A percentile compares a stretch with the other conserved stretches of the same genome.
Evolutionary conservation across 2,797 vertebrate genomes (phyloP).

Genomic region (Echiichthys vipera): DNA sequence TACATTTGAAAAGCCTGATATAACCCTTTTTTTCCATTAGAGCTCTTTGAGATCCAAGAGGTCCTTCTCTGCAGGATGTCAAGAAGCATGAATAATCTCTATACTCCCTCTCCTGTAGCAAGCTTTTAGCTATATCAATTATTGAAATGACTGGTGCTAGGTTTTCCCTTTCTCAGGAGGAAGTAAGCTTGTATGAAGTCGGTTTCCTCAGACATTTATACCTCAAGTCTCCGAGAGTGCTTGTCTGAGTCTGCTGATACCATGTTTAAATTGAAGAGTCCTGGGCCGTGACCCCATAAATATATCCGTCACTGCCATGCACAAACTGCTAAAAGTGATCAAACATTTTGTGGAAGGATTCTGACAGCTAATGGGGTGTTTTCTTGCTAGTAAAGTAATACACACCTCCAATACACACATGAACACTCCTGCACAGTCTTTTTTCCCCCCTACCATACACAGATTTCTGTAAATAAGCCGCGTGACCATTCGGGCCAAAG

Average conservation of each 20-base stretch:
- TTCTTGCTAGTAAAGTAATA: conserved; percentile 9
- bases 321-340: conserved; percentile 44
- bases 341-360: conserved; percentile 17
- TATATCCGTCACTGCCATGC: conserved; percentile 37
- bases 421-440: neutral
- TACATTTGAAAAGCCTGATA: conserved; percentile 63
- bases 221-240: conserved; percentile 19
- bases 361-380: conserved; percentile 22
- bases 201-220: conserved; percentile 56
- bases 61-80: conserved; percentile 69
- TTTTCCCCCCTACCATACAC: neutral
- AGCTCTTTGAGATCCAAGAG: conserved; percentile 66
- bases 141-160: conserved; percentile 66
- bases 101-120: conserved; percentile 53
- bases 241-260: conserved; percentile 49
- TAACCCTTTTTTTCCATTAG: conserved; percentile 79
- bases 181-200: conserved; percentile 57
- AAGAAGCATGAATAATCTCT: conserved; percentile 77
- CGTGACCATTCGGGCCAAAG: neutral
- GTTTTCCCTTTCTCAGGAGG: conserved; percentile 53
- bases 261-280: conserved; percentile 31
- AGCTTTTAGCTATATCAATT: conserved; percentile 79
- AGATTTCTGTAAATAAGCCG: neutral
- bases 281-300: conserved; percentile 39
- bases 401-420: conserved; percentile 13